Base-by-base conservation (phyloP, 2,888 invertebrate species). In the Clusia tigrina region DNA sequence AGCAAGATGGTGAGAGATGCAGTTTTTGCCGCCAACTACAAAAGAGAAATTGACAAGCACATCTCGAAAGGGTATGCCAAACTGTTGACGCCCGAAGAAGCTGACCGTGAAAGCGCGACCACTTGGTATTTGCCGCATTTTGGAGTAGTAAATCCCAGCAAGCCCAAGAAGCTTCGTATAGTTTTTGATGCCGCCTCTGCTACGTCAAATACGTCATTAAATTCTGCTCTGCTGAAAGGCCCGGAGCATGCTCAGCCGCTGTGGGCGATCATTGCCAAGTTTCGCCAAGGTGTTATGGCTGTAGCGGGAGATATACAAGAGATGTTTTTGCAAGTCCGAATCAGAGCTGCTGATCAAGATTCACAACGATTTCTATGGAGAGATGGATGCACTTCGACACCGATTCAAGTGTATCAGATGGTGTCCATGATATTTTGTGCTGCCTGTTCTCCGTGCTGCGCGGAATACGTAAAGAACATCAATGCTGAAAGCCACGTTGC, bases 161-260 rank as follows among this genome's bases (percentile, higher is more conserved):
- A 76, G 60, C 76, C 74, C 3, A 69, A 66, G 1, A 76, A 74
- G 54, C 38, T 76, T 0, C 55, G 77, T 3, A 60, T 77, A 3
- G 75, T 76, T 0, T 76, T 76, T 59, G 76, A 78, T 54, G 75
- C 77, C 3, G 78, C 78, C 3, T 75, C 77, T 10, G 66, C 62
- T n/a, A 61, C 66, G 0, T 26, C 52, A 2, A 72, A 73, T 1
- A 54, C 66, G 1, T 71, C 71, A 1, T 63, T 80, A 0, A 79
- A 79, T 26, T 70, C 72, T 20, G 25, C 57, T 2, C 55, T 79
- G 20, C 37, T 74, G 2, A 64, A 68, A 5, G 76, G 80, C 1
- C 74, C 78, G 1, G 76, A 78, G 51, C 60, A 77, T 0, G 65
- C 76, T 1, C 68, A 73, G 24, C 67, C 73, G 3, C 54, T 79